A percentile compares a stretch with the other conserved stretches of the same genome.
Evolutionary conservation across 2,113 vertebrate genomes (phyloP).

Genomic region (Gobius niger): DNA sequence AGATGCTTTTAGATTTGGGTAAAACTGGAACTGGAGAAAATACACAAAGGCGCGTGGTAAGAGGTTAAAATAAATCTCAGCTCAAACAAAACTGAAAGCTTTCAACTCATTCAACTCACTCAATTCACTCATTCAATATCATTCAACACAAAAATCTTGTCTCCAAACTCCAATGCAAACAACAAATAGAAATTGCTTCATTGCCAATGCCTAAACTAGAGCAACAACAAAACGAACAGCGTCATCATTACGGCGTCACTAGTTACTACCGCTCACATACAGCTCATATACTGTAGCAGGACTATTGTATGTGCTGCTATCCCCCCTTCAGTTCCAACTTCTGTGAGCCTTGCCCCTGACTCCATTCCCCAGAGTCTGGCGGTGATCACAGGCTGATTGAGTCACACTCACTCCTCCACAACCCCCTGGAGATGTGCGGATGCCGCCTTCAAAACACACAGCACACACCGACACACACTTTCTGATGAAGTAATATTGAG

Average conservation of each 20-base stretch:
- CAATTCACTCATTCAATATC: too few relatives aligned
- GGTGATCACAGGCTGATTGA: constrained; percentile 64
- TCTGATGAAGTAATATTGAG: constrained; percentile 72
- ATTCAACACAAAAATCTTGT: too few relatives aligned
- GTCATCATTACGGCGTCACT: constrained; percentile 26
- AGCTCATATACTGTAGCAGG: constrained; percentile 20
- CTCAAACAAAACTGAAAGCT: too few relatives aligned
- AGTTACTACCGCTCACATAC: constrained; percentile 5
- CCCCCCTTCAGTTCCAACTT: constrained; percentile 35
- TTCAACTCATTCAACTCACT: too few relatives aligned
- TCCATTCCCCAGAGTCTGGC: constrained; percentile 48
- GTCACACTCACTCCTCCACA: constrained; percentile 57
- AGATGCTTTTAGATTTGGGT: too few relatives aligned
- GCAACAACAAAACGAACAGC: background rate
- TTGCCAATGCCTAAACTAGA: background rate
- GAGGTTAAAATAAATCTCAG: too few relatives aligned
- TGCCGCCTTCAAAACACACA: constrained; percentile 28
- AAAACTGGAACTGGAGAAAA: too few relatives aligned
- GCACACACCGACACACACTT: constrained; percentile 25
- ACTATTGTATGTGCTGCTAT: constrained; percentile 23
- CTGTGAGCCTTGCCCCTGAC: constrained; percentile 21
- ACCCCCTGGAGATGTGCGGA: constrained; percentile 46
- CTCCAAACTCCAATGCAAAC: background rate
- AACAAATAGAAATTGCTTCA: background rate
- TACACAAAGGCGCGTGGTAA: too few relatives aligned